These are phyloP conservation scores for Phoxinus phoxinus DNA, from an alignment of 2,113 vertebrate species.

Conservation along the genomic window DNA sequence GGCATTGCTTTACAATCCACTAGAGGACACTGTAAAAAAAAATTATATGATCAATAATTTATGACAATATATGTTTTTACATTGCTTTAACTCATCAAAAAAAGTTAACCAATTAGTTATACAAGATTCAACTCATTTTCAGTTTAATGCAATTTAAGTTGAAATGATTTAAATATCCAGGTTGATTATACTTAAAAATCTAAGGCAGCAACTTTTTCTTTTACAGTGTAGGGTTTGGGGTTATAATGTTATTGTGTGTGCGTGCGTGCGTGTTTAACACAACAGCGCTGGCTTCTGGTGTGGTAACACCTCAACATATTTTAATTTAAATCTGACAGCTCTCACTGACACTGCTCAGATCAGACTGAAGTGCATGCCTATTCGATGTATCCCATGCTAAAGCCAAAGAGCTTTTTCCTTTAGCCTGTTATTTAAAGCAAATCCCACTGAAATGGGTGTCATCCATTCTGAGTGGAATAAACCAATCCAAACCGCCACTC, in stretches of 20 bases:
- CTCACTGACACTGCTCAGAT: slow-evolving; percentile 29
- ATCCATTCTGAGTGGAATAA: slow-evolving; percentile 38
- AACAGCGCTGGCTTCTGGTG: not conserved
- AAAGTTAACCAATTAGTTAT: no score
- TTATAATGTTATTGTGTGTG: not conserved
- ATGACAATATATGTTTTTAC: no score
- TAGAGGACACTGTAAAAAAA: not conserved
- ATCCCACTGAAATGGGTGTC: slow-evolving; percentile 52
- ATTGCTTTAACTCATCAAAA: no score
- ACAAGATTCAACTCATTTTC: no score
- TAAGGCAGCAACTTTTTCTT: no score
- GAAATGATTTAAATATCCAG: no score
- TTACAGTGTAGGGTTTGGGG: not conserved
- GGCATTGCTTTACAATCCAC: slow-evolving; percentile 20
- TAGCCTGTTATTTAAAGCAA: slow-evolving; percentile 49
- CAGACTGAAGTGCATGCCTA: slow-evolving; percentile 12
- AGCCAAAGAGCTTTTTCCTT: slow-evolving; percentile 22
- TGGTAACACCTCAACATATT: slow-evolving; percentile 30
- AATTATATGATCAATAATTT: no score
- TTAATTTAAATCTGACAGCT: slow-evolving; percentile 38
- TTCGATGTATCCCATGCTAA: slow-evolving; percentile 17
- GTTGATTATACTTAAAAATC: no score
- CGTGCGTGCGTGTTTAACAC: not conserved
- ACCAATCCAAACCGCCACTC: slow-evolving; percentile 32
- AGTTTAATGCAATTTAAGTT: no score